These are phyloP conservation scores for Apostichopus leukothele DNA, from an alignment of 53 echinoderm and acorn worm species.

Conservation along the genomic window DNA sequence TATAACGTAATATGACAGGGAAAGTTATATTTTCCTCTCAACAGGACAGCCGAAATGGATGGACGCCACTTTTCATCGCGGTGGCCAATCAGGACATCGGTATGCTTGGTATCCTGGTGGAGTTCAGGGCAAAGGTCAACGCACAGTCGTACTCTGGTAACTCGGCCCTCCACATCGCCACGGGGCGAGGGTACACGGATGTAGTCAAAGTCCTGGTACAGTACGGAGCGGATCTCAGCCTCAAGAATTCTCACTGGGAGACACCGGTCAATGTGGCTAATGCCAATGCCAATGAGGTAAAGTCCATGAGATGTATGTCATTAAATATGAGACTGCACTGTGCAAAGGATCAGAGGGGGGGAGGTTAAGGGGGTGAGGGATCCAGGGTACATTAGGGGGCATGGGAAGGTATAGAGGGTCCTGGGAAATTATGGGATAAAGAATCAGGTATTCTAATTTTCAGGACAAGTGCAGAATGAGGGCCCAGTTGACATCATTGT, in stretches of 20 bases:
- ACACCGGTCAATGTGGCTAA: conserved; percentile 82
- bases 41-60: conserved; percentile 92
- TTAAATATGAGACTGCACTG: too few relatives aligned
- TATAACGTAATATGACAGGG: too few relatives aligned
- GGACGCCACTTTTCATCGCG: conserved; percentile 95
- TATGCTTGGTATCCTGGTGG: conserved; percentile 71
- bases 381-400: too few relatives aligned
- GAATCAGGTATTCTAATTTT: too few relatives aligned
- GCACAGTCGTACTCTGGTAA: conserved; percentile 96
- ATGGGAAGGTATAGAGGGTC: too few relatives aligned
- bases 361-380: too few relatives aligned
- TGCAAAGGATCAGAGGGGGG: too few relatives aligned
- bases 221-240: conserved; percentile 94
- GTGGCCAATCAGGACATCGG: conserved; percentile 77
- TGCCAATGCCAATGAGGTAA: conserved; percentile 14
- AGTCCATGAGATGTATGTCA: too few relatives aligned
- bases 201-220: conserved; percentile 83
- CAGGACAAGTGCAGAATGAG: too few relatives aligned
- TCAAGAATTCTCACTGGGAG: conserved; percentile 90
- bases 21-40: neutral
- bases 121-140: conserved; percentile 80
- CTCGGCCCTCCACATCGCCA: conserved; percentile 96
- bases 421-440: too few relatives aligned
- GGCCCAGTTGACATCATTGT: too few relatives aligned
- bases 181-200: conserved; percentile 87